Conservation (phyloP, 92 coral and sea anemone genomes). For the Meandrina meandrites region DNA sequence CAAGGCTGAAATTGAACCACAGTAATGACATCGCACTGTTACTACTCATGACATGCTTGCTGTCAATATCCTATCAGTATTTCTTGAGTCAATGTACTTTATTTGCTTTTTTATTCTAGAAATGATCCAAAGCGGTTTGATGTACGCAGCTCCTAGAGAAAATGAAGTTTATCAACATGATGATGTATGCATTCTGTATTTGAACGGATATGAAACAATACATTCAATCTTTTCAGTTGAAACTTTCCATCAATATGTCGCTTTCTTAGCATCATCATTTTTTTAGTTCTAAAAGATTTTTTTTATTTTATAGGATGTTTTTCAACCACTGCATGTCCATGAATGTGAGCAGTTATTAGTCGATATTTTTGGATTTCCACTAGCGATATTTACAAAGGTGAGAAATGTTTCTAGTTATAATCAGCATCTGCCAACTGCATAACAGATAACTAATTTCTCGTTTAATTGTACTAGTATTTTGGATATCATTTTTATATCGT, state of each 20-base stretch:
- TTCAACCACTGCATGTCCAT: conserved; percentile 46
- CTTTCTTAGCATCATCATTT: too few species aligned
- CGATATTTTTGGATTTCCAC: conserved; percentile 70
- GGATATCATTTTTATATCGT: too few species aligned
- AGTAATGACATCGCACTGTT: background rate
- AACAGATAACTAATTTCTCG: background rate
- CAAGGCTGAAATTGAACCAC: too few species aligned
- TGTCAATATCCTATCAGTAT: background rate
- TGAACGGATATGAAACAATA: background rate
- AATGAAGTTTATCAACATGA: conserved; percentile 29
- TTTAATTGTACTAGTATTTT: too few species aligned
- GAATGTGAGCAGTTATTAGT: conserved; percentile 29
- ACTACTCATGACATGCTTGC: background rate
- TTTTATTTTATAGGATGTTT: conserved; percentile 43
- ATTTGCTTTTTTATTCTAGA: conserved; percentile 40
- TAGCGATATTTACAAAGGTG: conserved; percentile 79
- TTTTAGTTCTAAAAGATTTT: too few species aligned
- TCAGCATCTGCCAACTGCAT: background rate
- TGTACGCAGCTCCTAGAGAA: conserved; percentile 63
- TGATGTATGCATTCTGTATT: background rate
- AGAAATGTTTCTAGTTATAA: background rate
- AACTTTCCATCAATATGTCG: too few species aligned
- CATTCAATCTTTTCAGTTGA: too few species aligned
- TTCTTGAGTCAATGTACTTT: background rate
- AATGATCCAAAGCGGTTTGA: conserved; percentile 69